Evolutionary conservation across 64 coral and sea anemone genomes (phyloP).

Genomic region (Platygyra sinensis): DNA sequence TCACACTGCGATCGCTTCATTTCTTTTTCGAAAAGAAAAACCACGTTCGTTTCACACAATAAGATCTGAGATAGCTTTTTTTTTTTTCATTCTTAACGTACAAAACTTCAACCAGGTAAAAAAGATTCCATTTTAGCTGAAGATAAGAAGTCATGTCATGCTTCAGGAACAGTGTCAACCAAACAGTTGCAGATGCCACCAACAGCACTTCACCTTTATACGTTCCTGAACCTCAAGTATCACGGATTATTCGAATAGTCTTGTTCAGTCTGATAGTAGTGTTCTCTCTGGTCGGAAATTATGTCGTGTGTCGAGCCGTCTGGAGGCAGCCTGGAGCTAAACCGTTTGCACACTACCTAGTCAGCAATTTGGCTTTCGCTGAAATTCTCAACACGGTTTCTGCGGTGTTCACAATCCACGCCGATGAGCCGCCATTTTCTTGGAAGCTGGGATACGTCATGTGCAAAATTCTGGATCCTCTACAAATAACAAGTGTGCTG

Average conservation of each 20-base stretch:
- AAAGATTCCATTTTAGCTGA: neutral
- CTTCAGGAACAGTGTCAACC: too few species aligned
- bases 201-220: too few species aligned
- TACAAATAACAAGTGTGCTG: too few species aligned
- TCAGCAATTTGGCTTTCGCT: slow-evolving; percentile 70
- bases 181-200: too few species aligned
- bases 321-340: slow-evolving; percentile 35
- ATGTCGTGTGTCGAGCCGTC: slow-evolving; percentile 41
- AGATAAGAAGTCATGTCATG: neutral
- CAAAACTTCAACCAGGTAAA: neutral
- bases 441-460: too few species aligned
- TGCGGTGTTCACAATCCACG: too few species aligned
- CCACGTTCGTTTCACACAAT: neutral
- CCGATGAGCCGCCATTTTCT: too few species aligned
- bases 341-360: slow-evolving; percentile 54
- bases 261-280: slow-evolving; percentile 38
- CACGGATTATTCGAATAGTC: slow-evolving; percentile 20
- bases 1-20: too few species aligned
- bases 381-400: too few species aligned
- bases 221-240: too few species aligned
- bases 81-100: neutral
- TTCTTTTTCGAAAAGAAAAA: too few species aligned
- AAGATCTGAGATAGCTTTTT: neutral
- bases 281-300: slow-evolving; percentile 52
- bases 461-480: too few species aligned